Evolutionary conservation across 2,888 invertebrate species (phyloP), one percentile per base, ranked within the genome.

Genomic region (Tiphia femorata): DNA sequence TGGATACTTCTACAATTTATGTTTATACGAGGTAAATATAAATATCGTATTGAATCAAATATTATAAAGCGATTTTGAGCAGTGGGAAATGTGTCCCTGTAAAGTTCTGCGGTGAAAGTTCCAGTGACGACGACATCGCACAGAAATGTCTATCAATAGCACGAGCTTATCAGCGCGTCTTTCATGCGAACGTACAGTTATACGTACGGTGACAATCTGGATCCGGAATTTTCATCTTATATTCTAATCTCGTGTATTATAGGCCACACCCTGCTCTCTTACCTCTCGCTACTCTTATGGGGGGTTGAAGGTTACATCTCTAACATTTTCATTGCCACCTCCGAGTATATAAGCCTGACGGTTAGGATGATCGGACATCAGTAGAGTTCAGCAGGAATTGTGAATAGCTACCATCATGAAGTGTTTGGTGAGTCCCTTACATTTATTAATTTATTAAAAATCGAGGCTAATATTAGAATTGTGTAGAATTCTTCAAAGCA

Each of bases 361-460:
- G 14, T 19, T 14, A 10, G 8, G 42, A 35, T 56, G 59, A 59
- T 65, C 49, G 43, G 37, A 23, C 48, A 59, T 65, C 66, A 65
- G 65, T 65, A 25, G 56, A 47, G 49, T 42, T 29, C 50, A 49
- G 30, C 51, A 47, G 49, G 53, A 57, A 49, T 46, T 33, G n/a
- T 33, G 12, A 33, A 51, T 40, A 44, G 27, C 23, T 30, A 54
- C 20, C 40, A 56, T 41, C 65, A 75, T 74, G 75, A 75, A 74
- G 58, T 72, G 46, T 57, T 62, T 73, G 67, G 74, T 74, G 41
- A 72, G 68, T 50, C 8, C 12, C 6, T n/a, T n/a, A n/a, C n/a
- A n/a, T n/a, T n/a, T n/a, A n/a, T n/a, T n/a, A n/a, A n/a, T n/a
- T n/a, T n/a, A n/a, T n/a, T n/a, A n/a, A n/a, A n/a, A n/a, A n/a